Evolutionary conservation across 2,113 vertebrate genomes (phyloP).

Genomic region (Menidia beryllina): DNA sequence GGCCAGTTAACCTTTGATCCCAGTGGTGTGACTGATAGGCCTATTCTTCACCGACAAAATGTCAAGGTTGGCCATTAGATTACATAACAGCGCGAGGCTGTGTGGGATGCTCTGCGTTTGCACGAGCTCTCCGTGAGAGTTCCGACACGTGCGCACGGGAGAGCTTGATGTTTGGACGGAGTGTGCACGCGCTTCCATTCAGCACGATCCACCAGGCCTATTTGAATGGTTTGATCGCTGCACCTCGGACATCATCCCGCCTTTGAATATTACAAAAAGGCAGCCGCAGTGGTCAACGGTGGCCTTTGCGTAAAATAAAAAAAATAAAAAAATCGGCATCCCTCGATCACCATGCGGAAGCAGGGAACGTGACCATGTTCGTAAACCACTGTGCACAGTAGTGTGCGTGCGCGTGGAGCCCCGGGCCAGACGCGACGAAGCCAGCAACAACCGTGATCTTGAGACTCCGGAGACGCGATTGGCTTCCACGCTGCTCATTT

Average conservation of each 20-base stretch:
- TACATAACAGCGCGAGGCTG: constrained; percentile 61
- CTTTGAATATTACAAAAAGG: constrained; percentile 25
- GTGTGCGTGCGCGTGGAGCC: constrained; percentile 23
- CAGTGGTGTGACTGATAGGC: constrained; percentile 43
- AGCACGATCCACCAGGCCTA: constrained; percentile 27
- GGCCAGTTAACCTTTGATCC: constrained; percentile 54
- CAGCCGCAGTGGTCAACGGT: constrained; percentile 16
- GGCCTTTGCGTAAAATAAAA: constrained; percentile 62
- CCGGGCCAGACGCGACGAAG: constrained; percentile 35
- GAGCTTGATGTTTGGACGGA: constrained; percentile 19
- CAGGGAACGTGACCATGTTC: constrained; percentile 36
- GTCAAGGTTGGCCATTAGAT: constrained; percentile 65
- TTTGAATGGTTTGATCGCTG: constrained; percentile 19
- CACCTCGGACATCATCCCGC: constrained; percentile 1
- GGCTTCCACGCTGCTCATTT: neutral
- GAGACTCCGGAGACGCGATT: constrained; percentile 5
- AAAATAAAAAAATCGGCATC: constrained; percentile 47
- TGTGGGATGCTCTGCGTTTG: constrained; percentile 54
- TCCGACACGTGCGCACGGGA: constrained; percentile 47
- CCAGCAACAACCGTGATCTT: constrained; percentile 32
- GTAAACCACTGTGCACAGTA: constrained; percentile 34
- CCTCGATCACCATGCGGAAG: constrained; percentile 40
- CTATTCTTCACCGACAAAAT: constrained; percentile 60
- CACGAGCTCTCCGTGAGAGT: constrained; percentile 54
- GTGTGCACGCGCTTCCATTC: constrained; percentile 7